Conservation (phyloP, 35 echinoderm and acorn worm species). For the Apostichopus californicus region DNA sequence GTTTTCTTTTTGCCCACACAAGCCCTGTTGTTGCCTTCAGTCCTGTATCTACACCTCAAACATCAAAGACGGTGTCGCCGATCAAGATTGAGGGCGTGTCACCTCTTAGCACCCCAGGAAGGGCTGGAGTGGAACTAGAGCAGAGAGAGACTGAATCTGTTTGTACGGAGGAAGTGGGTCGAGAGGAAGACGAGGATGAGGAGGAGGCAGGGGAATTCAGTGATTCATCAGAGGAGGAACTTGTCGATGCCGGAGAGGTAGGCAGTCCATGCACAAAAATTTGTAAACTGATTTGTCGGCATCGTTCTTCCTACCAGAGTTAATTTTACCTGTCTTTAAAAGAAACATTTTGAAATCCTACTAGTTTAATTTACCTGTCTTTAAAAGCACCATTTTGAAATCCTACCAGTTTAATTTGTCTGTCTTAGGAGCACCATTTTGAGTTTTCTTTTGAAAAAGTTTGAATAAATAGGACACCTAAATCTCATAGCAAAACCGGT, state of each 20-base stretch:
- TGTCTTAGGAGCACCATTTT: too few species aligned
- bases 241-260: not conserved
- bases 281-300: not conserved
- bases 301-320: too few species aligned
- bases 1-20: not conserved
- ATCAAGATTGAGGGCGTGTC: constrained; percentile 4
- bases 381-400: too few species aligned
- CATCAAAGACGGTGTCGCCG: not conserved
- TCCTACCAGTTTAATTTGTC: too few species aligned
- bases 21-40: not conserved
- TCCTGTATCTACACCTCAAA: not conserved
- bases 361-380: too few species aligned
- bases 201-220: not conserved
- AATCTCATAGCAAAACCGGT: too few species aligned
- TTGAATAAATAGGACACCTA: too few species aligned
- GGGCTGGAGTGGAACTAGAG: not conserved
- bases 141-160: constrained; percentile 16
- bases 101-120: constrained; percentile 14
- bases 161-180: not conserved
- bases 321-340: too few species aligned
- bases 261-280: not conserved
- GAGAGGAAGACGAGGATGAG: not conserved
- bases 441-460: too few species aligned
- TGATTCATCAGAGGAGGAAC: not conserved
- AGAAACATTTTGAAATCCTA: too few species aligned